These are phyloP conservation scores for Sebastes reedi DNA, from an alignment of 2,797 vertebrate species.

Conservation along the genomic window DNA sequence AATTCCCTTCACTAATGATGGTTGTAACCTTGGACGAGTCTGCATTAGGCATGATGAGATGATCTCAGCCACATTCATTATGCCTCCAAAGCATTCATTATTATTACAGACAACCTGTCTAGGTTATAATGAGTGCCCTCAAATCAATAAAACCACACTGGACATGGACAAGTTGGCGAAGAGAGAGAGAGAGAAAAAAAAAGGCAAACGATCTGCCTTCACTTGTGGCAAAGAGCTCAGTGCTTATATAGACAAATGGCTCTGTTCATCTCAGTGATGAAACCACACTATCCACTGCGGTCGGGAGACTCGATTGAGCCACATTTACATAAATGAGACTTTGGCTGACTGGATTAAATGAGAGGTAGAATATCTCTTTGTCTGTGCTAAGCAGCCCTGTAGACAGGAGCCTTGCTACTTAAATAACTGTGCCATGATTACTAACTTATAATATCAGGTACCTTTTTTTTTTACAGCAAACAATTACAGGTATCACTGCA, in stretches of 20 bases:
- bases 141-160: slow-evolving; percentile 70
- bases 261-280: slow-evolving; percentile 67
- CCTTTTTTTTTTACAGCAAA: neutral
- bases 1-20: slow-evolving; percentile 16
- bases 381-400: slow-evolving; percentile 18
- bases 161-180: slow-evolving; percentile 46
- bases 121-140: slow-evolving; percentile 56
- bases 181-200: slow-evolving; percentile 19
- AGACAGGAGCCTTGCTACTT: neutral
- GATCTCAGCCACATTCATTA: slow-evolving; percentile 60
- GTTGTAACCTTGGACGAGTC: slow-evolving; percentile 30
- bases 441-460: neutral
- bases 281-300: slow-evolving; percentile 73
- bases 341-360: slow-evolving; percentile 42
- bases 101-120: slow-evolving; percentile 66
- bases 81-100: slow-evolving; percentile 46
- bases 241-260: slow-evolving; percentile 74
- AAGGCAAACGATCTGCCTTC: slow-evolving; percentile 41
- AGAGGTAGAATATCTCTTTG: slow-evolving; percentile 20
- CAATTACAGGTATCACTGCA: neutral
- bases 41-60: slow-evolving; percentile 43
- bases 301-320: slow-evolving; percentile 43
- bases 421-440: neutral
- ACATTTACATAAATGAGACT: slow-evolving; percentile 62
- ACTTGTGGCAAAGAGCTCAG: slow-evolving; percentile 55